phyloP scores from a whole-genome alignment of 2,888 invertebrate genomes.

The Pterobdella sp. region DNA sequence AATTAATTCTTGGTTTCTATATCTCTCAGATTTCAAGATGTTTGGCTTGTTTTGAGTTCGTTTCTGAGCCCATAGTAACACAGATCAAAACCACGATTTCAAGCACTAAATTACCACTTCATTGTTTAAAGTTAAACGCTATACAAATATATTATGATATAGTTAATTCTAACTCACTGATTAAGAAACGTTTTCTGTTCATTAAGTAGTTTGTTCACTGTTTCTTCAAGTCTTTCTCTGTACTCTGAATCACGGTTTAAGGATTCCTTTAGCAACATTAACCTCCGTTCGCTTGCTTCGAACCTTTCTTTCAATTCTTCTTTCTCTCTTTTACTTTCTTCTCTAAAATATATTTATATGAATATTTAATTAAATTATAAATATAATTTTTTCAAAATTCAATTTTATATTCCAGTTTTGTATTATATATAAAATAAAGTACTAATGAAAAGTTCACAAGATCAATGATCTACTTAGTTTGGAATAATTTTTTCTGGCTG shows the following conservation, averaged over 20 bases:
- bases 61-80: too few species aligned
- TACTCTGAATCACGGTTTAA: constrained; percentile 29
- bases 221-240: constrained; percentile 30
- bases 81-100: too few species aligned
- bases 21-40: neutral
- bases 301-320: constrained; percentile 27
- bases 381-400: neutral
- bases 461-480: neutral
- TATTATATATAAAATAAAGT: neutral
- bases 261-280: constrained; percentile 23
- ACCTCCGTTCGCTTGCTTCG: constrained; percentile 27
- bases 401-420: neutral
- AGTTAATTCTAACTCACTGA: constrained; percentile 5
- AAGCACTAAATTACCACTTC: too few species aligned
- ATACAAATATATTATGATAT: neutral
- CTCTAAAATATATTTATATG: constrained; percentile 25
- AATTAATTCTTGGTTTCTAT: too few species aligned
- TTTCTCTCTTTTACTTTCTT: constrained; percentile 28
- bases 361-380: neutral
- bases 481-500: constrained; percentile 32
- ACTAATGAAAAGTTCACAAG: neutral
- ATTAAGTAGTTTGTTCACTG: constrained; percentile 26
- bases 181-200: constrained; percentile 24
- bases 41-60: too few species aligned
- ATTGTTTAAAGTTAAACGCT: neutral